phyloP scores from a whole-genome alignment of 2,113 vertebrate genomes.

The Tachysurus fulvidraco region DNA sequence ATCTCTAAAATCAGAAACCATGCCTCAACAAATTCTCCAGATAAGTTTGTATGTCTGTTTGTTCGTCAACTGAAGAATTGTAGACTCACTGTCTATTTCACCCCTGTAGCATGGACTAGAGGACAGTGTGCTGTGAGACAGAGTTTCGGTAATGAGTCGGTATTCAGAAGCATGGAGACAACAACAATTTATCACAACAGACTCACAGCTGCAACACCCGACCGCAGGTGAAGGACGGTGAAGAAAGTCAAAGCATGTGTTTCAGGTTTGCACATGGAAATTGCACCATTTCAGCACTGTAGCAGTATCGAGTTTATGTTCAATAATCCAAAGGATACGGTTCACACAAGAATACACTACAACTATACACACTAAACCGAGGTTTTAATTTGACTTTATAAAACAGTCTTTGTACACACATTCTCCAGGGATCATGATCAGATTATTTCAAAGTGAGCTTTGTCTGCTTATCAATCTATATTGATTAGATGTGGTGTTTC shows the following conservation, averaged over 20 bases:
- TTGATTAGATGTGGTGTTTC: constrained; percentile 51
- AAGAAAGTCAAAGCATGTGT: constrained; percentile 20
- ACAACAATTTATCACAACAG: background rate
- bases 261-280: constrained; percentile 4
- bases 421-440: background rate
- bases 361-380: background rate
- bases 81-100: background rate
- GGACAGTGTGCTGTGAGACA: background rate
- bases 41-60: background rate
- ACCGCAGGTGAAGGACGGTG: background rate
- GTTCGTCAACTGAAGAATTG: background rate
- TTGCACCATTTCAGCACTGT: background rate
- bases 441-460: background rate
- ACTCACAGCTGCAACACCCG: constrained; percentile 12
- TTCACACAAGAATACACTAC: background rate
- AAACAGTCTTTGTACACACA: background rate
- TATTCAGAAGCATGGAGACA: constrained; percentile 10
- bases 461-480: constrained; percentile 40
- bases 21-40: background rate
- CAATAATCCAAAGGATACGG: background rate
- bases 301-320: background rate
- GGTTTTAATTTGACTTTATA: background rate
- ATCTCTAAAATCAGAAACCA: background rate
- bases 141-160: background rate
- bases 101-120: background rate